A percentile compares a stretch with the other conserved stretches of the same genome.
phyloP scores from a whole-genome alignment of 2,113 vertebrate genomes.

The Stictonetta naevosa region DNA sequence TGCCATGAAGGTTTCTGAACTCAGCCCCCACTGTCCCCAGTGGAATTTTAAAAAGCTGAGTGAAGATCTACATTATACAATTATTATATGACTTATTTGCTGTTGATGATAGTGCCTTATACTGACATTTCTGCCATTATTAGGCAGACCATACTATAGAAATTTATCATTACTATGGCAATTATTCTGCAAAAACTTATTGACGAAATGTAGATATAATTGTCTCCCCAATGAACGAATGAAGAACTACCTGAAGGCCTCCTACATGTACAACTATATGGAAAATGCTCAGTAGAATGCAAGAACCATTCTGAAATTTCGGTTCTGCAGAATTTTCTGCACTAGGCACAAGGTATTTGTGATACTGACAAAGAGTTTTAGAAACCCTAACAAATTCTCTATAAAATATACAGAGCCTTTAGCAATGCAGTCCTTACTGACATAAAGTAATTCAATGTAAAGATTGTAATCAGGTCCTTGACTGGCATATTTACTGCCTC shows the following conservation, averaged over 20 bases:
- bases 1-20: neutral
- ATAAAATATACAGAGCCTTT: neutral
- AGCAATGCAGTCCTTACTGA: accelerated
- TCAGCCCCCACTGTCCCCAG: neutral
- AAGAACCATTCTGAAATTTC: neutral
- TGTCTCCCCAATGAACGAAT: neutral
- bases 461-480: neutral
- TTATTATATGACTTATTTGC: neutral
- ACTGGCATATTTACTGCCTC: neutral
- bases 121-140: neutral
- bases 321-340: neutral
- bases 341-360: neutral
- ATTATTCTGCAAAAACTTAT: neutral
- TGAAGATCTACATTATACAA: neutral
- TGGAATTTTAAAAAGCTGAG: neutral
- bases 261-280: neutral
- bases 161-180: neutral
- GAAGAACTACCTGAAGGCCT: neutral
- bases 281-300: neutral
- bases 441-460: neutral
- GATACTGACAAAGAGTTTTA: neutral
- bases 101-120: neutral
- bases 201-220: neutral
- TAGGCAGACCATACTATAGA: neutral
- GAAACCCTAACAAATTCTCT: neutral